Conservation (phyloP, 2,113 vertebrate species). For the Philantomba maxwellii region DNA sequence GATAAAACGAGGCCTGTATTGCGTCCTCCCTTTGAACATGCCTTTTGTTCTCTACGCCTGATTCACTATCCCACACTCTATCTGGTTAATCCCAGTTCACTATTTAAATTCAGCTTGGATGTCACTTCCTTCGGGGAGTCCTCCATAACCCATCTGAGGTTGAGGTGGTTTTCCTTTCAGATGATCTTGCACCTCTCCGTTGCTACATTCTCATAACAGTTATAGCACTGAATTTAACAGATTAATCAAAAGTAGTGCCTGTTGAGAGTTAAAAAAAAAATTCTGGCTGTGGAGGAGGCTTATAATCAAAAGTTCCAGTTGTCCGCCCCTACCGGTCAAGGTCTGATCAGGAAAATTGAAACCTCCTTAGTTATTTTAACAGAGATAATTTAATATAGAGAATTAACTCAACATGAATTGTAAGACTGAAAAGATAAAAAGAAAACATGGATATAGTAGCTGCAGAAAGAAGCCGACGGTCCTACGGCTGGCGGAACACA, state of each 20-base stretch:
- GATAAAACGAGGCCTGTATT: accelerated
- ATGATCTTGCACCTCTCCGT: accelerated
- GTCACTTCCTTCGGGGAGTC: not conserved
- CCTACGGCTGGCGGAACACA: not conserved
- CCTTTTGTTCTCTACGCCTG: accelerated
- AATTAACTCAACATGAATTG: not conserved
- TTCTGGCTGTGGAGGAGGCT: not conserved
- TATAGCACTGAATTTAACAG: not conserved
- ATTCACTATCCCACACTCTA: not conserved
- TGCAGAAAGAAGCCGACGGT: not conserved
- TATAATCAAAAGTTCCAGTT: not conserved
- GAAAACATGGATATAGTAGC: not conserved
- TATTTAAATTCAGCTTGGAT: not conserved
- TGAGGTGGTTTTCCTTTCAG: not conserved
- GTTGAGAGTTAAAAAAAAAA: not conserved
- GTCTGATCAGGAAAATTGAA: not conserved
- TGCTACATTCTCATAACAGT: not conserved
- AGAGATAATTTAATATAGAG: not conserved
- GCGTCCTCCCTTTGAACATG: not conserved
- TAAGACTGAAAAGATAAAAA: not conserved
- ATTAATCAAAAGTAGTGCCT: not conserved
- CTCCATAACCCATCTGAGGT: not conserved
- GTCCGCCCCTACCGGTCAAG: no score
- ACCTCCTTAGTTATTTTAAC: not conserved
- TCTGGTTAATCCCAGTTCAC: not conserved